Evolutionary conservation across 2,888 invertebrate genomes (phyloP).

Genomic region (Aphodius granarius): DNA sequence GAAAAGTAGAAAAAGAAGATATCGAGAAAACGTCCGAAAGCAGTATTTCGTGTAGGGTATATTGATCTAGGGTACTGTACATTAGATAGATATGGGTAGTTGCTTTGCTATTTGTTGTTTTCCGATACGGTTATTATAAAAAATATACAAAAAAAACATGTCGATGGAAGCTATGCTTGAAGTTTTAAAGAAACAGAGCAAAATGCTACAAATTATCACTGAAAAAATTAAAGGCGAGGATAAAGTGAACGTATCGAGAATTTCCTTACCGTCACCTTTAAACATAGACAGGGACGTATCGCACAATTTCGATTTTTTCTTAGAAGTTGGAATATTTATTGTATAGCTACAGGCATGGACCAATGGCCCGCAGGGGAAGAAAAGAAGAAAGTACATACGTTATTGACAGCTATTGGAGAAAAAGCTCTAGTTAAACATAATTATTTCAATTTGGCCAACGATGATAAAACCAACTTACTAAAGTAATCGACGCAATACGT

Average conservation of each 20-base stretch:
- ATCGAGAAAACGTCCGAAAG: no score
- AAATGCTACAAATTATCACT: not conserved
- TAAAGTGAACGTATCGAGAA: not conserved
- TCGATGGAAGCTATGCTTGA: not conserved
- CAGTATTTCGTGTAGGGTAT: no score
- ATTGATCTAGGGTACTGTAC: no score
- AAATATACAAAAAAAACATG: not conserved
- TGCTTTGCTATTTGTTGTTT: no score
- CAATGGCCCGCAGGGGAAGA: not conserved
- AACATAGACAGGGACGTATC: not conserved
- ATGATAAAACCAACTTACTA: not conserved
- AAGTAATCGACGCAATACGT: not conserved
- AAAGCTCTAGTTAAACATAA: not conserved
- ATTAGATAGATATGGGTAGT: no score
- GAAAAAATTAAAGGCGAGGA: not conserved
- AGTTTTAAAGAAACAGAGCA: not conserved
- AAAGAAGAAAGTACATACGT: not conserved
- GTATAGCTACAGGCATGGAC: not conserved
- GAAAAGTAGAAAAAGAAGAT: no score
- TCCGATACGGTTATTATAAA: no score
- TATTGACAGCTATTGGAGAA: not conserved
- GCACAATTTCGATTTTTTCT: not conserved
- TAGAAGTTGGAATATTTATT: constrained; percentile 1
- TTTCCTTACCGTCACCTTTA: not conserved
- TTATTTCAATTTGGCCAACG: not conserved